Conservation (phyloP, 1,140 invertebrate species). For the Achatina immaculata region DNA sequence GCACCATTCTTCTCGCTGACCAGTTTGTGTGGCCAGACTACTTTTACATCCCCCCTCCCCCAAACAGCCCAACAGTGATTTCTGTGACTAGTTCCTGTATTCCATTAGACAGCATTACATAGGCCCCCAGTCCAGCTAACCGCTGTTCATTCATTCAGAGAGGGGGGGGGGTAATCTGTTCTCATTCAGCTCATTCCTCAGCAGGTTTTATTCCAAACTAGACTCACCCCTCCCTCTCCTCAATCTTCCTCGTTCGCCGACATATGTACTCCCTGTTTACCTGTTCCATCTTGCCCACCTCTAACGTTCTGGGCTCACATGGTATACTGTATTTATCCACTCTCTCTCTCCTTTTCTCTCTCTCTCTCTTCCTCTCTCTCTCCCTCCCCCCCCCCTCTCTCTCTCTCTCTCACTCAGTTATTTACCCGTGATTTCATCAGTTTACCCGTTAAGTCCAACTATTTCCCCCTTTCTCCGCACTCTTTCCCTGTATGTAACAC, state of each 20-base stretch:
- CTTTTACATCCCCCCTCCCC: too few species aligned
- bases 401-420: not conserved
- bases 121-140: too few species aligned
- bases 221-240: conserved; percentile 1
- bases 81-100: too few species aligned
- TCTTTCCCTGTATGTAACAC: not conserved
- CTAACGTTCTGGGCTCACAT: too few species aligned
- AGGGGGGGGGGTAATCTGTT: too few species aligned
- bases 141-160: too few species aligned
- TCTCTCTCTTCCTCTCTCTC: not conserved
- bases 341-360: not conserved
- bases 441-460: not conserved
- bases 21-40: too few species aligned
- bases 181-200: not conserved
- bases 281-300: not conserved
- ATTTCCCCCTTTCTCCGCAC: not conserved
- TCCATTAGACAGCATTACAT: too few species aligned
- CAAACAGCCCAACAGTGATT: too few species aligned
- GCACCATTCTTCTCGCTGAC: too few species aligned
- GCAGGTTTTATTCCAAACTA: not conserved
- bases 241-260: not conserved
- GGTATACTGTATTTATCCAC: not conserved
- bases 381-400: not conserved
- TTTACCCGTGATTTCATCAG: not conserved
- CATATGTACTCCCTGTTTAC: not conserved